Percentiles rank a stretch among this genome's conserved stretches.
Conservation (phyloP, 1,140 invertebrate genomes). For the Anagrus nilaparvatae region DNA sequence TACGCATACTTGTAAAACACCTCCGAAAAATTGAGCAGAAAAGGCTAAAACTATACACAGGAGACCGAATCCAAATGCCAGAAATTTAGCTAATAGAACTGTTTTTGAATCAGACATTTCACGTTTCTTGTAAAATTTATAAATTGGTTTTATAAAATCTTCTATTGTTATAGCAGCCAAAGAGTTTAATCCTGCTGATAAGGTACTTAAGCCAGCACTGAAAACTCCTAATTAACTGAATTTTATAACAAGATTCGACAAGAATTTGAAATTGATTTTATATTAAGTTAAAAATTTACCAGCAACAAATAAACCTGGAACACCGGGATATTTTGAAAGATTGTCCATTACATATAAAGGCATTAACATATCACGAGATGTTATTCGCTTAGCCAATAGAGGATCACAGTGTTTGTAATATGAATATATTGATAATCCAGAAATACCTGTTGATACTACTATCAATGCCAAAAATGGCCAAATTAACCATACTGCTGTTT, state of each 20-base stretch:
- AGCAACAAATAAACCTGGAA: slow-evolving; percentile 74
- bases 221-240: slow-evolving; percentile 55
- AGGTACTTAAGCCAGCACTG: slow-evolving; percentile 71
- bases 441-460: slow-evolving; percentile 59
- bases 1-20: slow-evolving; percentile 48
- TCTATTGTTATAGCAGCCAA: slow-evolving; percentile 75
- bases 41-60: slow-evolving; percentile 62
- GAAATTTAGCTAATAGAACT: slow-evolving; percentile 45
- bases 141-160: slow-evolving; percentile 56
- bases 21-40: slow-evolving; percentile 57
- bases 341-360: slow-evolving; percentile 70
- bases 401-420: slow-evolving; percentile 70
- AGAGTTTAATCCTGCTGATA: slow-evolving; percentile 75
- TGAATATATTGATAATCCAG: slow-evolving; percentile 70
- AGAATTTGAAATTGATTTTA: no score
- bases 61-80: slow-evolving; percentile 57
- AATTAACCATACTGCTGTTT: slow-evolving; percentile 53
- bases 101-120: slow-evolving; percentile 25
- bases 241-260: no score
- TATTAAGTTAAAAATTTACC: no score
- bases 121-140: slow-evolving; percentile 11
- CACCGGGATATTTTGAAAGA: slow-evolving; percentile 55
- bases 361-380: slow-evolving; percentile 50
- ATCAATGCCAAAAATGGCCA: slow-evolving; percentile 56
- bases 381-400: slow-evolving; percentile 43